Evolutionary conservation across 2,888 invertebrate genomes (phyloP).

Genomic region (Andrena bicolor): DNA sequence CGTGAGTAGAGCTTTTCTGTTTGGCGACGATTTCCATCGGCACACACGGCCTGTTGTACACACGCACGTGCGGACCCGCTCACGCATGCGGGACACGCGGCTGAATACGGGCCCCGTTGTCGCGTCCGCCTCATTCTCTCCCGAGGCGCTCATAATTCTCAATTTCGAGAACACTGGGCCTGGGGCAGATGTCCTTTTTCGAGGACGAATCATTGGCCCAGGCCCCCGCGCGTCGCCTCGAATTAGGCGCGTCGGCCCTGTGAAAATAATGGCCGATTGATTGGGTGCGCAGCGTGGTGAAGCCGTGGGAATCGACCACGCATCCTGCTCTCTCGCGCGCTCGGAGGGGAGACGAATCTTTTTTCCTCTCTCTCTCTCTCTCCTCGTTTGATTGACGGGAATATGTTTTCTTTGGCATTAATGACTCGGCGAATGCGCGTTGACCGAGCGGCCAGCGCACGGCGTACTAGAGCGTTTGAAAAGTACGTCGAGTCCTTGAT

Average conservation of each 20-base stretch:
- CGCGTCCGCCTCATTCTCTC: constrained; percentile 35
- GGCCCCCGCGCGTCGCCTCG: constrained; percentile 13
- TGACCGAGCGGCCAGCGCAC: background rate
- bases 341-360: constrained; percentile 22
- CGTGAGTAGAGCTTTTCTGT: background rate
- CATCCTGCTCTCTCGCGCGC: constrained; percentile 26
- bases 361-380: background rate
- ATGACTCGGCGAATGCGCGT: constrained; percentile 37
- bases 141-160: constrained; percentile 66
- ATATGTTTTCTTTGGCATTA: constrained; percentile 31
- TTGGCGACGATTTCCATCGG: constrained; percentile 48
- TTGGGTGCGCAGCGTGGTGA: constrained; percentile 31
- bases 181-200: constrained; percentile 67
- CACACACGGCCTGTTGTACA: constrained; percentile 36
- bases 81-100: constrained; percentile 70
- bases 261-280: constrained; percentile 66
- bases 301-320: constrained; percentile 59
- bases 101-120: constrained; percentile 52
- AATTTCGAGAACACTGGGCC: constrained; percentile 66
- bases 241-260: constrained; percentile 39
- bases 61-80: constrained; percentile 50
- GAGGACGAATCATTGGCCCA: constrained; percentile 43
- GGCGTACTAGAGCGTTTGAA: background rate
- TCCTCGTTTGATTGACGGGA: constrained; percentile 3
- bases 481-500: constrained; percentile 12